phyloP scores from a whole-genome alignment of 2,888 invertebrate genomes.

The Thymelicus lineola region DNA sequence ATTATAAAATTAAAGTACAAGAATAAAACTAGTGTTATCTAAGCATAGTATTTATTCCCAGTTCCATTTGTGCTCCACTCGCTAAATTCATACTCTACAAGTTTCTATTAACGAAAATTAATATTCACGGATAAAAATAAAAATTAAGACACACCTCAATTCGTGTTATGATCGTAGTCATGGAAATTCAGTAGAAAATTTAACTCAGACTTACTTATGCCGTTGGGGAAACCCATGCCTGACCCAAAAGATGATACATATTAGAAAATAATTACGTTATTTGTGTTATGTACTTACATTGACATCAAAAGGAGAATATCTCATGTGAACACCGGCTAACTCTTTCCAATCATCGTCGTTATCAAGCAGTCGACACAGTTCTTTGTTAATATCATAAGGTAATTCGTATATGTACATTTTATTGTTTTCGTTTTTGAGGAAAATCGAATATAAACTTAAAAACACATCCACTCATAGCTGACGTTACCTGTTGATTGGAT shows the following conservation, averaged over 20 bases:
- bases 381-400: slow-evolving; percentile 88
- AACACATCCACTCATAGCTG: slow-evolving; percentile 18
- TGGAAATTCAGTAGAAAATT: slow-evolving; percentile 12
- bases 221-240: slow-evolving; percentile 56
- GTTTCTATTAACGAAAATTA: too few relatives aligned
- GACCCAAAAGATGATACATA: slow-evolving; percentile 13
- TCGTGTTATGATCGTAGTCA: neutral
- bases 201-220: neutral
- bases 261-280: slow-evolving; percentile 36
- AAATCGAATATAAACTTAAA: slow-evolving; percentile 20
- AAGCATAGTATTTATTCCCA: too few relatives aligned
- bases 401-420: slow-evolving; percentile 88
- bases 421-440: slow-evolving; percentile 35
- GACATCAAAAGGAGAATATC: slow-evolving; percentile 86
- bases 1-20: too few relatives aligned
- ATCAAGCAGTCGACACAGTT: slow-evolving; percentile 92
- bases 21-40: too few relatives aligned
- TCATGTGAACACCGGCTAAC: slow-evolving; percentile 88
- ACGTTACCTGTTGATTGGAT: neutral
- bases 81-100: too few relatives aligned
- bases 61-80: too few relatives aligned
- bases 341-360: slow-evolving; percentile 92
- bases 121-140: neutral
- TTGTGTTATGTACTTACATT: too few relatives aligned
- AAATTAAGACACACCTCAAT: neutral